Conservation (phyloP, 2,113 vertebrate genomes). For the Caloenas nicobarica region DNA sequence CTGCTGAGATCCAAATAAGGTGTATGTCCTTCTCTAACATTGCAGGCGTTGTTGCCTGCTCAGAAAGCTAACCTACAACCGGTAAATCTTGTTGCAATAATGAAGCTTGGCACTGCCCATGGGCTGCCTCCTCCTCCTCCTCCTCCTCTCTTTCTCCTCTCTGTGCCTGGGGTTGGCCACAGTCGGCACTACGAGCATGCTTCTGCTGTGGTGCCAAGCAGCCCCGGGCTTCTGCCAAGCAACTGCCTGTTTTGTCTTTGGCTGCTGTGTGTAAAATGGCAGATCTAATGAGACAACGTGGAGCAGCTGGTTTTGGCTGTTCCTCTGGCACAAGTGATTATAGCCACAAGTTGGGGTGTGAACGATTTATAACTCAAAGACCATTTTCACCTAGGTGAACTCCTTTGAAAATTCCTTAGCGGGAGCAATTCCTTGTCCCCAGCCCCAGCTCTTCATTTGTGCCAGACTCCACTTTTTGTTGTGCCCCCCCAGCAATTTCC, state of each 20-base stretch:
- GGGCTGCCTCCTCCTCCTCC: background rate
- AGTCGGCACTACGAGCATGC: background rate
- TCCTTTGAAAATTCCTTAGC: slow-evolving; percentile 27
- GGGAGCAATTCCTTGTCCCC: background rate
- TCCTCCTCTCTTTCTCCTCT: background rate
- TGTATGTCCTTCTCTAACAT: background rate
- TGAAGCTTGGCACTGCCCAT: slow-evolving; percentile 16
- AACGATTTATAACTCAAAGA: slow-evolving; percentile 15
- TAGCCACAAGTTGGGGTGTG: slow-evolving; percentile 42
- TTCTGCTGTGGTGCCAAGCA: slow-evolving; percentile 61
- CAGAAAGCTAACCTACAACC: slow-evolving; percentile 35
- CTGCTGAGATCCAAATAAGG: background rate
- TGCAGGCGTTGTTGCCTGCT: background rate
- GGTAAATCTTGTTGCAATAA: slow-evolving; percentile 49
- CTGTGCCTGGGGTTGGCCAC: slow-evolving; percentile 46
- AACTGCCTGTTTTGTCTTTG: slow-evolving; percentile 66
- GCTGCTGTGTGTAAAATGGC: slow-evolving; percentile 59
- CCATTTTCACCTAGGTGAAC: slow-evolving; percentile 36
- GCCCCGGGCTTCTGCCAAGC: slow-evolving; percentile 62
- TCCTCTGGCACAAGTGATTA: slow-evolving; percentile 60
- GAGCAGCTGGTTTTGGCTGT: slow-evolving; percentile 71
- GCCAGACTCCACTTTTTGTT: background rate
- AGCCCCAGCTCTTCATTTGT: background rate
- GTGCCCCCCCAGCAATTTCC: background rate
- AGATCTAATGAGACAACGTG: slow-evolving; percentile 69